Conservation (phyloP, 53 echinoderm and acorn worm species). For the Antedon mediterranea region DNA sequence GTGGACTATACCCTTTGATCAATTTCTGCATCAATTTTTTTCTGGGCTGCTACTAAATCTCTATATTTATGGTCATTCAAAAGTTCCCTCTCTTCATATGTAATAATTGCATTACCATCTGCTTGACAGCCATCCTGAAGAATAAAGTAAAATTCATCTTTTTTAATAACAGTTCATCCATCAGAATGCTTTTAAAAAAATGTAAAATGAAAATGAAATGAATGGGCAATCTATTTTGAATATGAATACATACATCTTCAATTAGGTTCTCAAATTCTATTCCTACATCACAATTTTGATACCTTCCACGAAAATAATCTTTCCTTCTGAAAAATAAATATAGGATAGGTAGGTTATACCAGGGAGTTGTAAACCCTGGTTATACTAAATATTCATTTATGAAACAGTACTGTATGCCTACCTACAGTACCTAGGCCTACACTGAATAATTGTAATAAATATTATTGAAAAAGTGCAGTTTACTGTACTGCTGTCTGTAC, state of each 20-base stretch:
- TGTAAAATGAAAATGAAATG: no score
- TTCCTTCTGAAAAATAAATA: background rate
- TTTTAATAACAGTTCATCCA: background rate
- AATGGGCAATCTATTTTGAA: no score
- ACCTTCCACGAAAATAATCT: conserved; percentile 40
- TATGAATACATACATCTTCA: conserved; percentile 63
- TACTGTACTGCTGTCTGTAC: no score
- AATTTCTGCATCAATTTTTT: conserved; percentile 63
- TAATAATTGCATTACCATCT: conserved; percentile 22
- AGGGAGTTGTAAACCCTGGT: no score
- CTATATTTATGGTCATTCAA: conserved; percentile 58
- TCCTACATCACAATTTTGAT: conserved; percentile 56
- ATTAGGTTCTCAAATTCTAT: conserved; percentile 93
- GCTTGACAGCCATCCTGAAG: conserved; percentile 28
- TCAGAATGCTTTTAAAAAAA: no score
- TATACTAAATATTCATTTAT: no score
- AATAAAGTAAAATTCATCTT: background rate
- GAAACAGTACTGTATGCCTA: no score
- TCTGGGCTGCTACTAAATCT: conserved; percentile 58
- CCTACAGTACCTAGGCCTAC: no score
- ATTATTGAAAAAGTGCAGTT: no score
- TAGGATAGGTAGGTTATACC: background rate
- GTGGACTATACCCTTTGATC: conserved; percentile 84
- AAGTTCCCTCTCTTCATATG: conserved; percentile 53
- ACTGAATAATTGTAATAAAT: no score